Base-by-base conservation (phyloP, 2,113 vertebrate genomes). In the Callopanchax toddi region DNA sequence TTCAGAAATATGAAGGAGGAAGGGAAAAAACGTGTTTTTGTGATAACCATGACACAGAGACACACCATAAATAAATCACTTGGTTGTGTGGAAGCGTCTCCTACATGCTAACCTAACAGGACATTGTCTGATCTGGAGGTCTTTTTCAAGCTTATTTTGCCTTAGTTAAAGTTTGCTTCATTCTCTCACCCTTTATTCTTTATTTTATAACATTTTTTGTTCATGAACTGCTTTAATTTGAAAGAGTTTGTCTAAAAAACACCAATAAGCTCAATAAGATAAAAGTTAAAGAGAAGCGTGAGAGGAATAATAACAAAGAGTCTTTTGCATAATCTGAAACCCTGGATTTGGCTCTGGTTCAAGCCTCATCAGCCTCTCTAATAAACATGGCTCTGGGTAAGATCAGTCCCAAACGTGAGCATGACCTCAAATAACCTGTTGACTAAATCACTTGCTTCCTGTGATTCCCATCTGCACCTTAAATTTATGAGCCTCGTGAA, bases 401-500 rank as follows among this genome's bases (percentile, higher is more conserved):
- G 37, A 45, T 59, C 18, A 16, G 36, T 20, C 13, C 56, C 50
- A 29, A 63, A 58, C 51, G 11, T 53, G 39, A 77, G 26, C 1
- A 0, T 72, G 60, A 77, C 74, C 79, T 77, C 45, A 21, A 15
- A 36, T 67, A 59, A 12, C 34, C 52, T 55, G 18, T 3, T 8
- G 7, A 57, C 53, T 49, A 42, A 67, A 73, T 45, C 21, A 40
- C 50, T 43, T 17, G n/a, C 42, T 73, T 81, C 72, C 54, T 52
- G 45, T 53, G 67, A 79, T 69, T 66, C 40, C 60, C 60, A 36
- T 77, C 48, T 59, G 45, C 50, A 64, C 63, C 69, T 52, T 40
- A 50, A 46, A 54, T 72, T 66, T 61, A 71, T 65, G 26, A 40
- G 60, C 25, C 71, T 57, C 44, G 16, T 79, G 52, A 74, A 85